Evolutionary conservation across 2,888 invertebrate species (phyloP), one percentile per base, ranked within the genome.

Genomic region (Cybosia mesomella): DNA sequence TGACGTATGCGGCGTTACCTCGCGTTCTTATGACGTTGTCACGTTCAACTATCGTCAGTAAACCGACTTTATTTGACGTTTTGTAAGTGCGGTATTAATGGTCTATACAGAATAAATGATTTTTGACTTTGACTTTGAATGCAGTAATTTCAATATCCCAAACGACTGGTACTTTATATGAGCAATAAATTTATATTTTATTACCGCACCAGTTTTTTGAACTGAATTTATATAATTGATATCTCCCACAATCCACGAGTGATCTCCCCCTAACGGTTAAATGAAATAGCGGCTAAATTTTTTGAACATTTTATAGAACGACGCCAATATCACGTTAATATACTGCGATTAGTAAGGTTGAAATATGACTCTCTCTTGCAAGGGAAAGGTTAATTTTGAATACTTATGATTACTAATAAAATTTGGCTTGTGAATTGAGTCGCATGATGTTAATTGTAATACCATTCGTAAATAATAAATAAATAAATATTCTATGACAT

Each of bases 141-240:
- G 64, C 68, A 67, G 66, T 64, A 68, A 79, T 79, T 66, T 66
- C 70, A 74, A 61, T 74, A 71, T 64, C n/a, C 70, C 70, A 73
- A 81, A 74, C 65, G 72, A 65, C 70, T 71, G 68, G 32, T 67
- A 54, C 74, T 76, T 80, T 76, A 81, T 71, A 63, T 63, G 64
- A 64, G 73, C 28, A 76, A 71, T 80, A 73, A 81, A 73, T 67
- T 81, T 75, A 76, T 74, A 76, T 81, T 79, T 76, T 71, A 75
- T 66, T 59, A 70, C 57, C 36, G 57, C 66, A 67, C 49, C 57
- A 79, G 69, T 76, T 81, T 28, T 75, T 81, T 68, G 72, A 66
- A 34, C 15, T 57, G 22, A 70, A 73, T 79, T 79, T 76, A 76
- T 76, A 72, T 71, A 67, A 79, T 79, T 68, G 69, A 72, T 62